Base-by-base conservation (phyloP, 2,888 invertebrate species). In the Rhimphoctona megacephalus region DNA sequence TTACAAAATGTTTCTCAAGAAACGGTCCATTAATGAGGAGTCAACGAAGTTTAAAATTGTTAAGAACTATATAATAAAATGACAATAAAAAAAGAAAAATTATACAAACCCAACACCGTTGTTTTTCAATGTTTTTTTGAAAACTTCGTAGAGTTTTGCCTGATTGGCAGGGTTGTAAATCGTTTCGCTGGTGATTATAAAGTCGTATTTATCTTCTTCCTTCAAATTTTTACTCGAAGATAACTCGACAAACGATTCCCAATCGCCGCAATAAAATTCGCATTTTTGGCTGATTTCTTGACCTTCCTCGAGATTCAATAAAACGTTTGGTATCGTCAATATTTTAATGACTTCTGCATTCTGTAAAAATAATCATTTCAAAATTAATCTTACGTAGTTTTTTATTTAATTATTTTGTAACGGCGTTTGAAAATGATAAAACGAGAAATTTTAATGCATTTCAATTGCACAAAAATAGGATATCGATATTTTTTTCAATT, bases 151-250 rank as follows among this genome's bases (percentile, higher is more conserved):
- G 0, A 99, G 95, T 93, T 98, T 98, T 36, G 94, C 92, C 92
- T 99, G 97, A 94, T 98, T 98, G 1, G 95, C 94, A 61, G 96
- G 94, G 94, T 98, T 98, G 92, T 98, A 98, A 92, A 99, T 99
- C 0, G 99, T 99, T 95, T 99, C 99, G 22, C 98, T 97, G 9
- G 98, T 97, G 22, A 99, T 95, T 90, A 99, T 98, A 7, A 97
- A 92, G 93, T 99, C 98, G 95, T 97, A 99, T 89, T 96, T 96
- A 83, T 92, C 91, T 79, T 94, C 90, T 70, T 94, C 90, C 30
- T 95, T 92, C 11, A 85, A 66, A 46, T 87, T 52, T 70, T 94
- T 91, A 8, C 94, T 90, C 73, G 94, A 93, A 7, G 94, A 92
- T 66, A 94, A 88, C 30, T 94, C 91, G 25, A 89, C 84, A 89